Evolutionary conservation across 2,888 invertebrate species (phyloP).

Genomic region (Agapostemon virescens): DNA sequence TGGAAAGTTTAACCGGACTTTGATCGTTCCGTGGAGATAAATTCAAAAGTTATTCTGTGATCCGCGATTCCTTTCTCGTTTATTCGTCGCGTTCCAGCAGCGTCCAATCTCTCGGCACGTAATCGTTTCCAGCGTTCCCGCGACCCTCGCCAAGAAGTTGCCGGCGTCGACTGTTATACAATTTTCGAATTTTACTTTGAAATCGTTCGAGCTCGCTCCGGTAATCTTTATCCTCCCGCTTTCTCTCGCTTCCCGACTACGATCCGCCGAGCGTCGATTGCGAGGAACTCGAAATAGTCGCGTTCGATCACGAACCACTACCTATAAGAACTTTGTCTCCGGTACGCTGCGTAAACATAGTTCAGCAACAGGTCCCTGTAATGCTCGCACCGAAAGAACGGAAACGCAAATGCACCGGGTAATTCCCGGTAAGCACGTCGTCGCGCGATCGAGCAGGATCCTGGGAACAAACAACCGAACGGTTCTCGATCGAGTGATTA

Average conservation of each 20-base stretch:
- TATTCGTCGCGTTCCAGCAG: neutral
- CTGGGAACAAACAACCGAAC: neutral
- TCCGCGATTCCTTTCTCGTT: neutral
- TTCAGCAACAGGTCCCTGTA: conserved; percentile 57
- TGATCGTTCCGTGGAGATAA: neutral
- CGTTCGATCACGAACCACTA: neutral
- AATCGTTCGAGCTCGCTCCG: neutral
- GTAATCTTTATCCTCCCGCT: neutral
- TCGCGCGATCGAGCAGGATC: neutral
- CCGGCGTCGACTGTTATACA: neutral
- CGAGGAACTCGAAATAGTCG: neutral
- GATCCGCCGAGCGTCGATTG: neutral
- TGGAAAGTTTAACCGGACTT: conserved; percentile 10
- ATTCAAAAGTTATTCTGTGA: conserved; percentile 2
- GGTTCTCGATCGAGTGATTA: neutral
- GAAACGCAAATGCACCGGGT: conserved; percentile 16
- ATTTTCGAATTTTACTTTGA: conserved; percentile 5
- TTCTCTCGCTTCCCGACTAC: neutral
- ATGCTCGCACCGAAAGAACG: conserved; percentile 50
- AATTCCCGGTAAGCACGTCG: neutral
- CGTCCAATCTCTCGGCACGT: conserved; percentile 5
- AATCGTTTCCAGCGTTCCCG: conserved; percentile 4
- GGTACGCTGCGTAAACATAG: conserved; percentile 43
- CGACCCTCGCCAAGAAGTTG: neutral
- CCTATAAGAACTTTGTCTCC: conserved; percentile 25